A percentile compares a stretch with the other conserved stretches of the same genome.
phyloP scores from a whole-genome alignment of 2,113 vertebrate genomes.

The Tetrao urogallus region DNA sequence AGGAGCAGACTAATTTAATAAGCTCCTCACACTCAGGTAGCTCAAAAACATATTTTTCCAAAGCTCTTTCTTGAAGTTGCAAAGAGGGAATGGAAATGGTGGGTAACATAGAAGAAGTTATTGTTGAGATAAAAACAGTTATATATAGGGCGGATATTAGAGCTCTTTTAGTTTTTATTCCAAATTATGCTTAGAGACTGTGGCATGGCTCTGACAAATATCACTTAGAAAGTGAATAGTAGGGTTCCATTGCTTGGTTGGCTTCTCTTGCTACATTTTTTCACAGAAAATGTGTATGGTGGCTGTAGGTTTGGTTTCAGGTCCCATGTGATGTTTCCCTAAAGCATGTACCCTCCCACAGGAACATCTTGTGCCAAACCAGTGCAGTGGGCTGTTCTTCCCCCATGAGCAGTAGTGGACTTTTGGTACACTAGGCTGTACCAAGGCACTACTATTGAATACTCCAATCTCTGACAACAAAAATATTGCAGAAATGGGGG shows the following conservation, averaged over 20 bases:
- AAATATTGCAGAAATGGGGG: not conserved
- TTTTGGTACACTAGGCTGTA: rapidly evolving
- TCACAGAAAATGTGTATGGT: not conserved
- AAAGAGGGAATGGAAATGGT: not conserved
- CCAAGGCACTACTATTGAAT: not conserved
- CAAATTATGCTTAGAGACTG: not conserved
- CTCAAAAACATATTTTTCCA: slow-evolving; percentile 57
- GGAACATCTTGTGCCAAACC: rapidly evolving
- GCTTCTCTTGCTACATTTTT: not conserved
- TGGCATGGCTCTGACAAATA: not conserved
- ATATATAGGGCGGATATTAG: not conserved
- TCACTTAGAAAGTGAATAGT: rapidly evolving
- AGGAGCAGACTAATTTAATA: slow-evolving; percentile 65
- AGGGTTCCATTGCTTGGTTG: not conserved
- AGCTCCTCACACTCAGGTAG: slow-evolving; percentile 43
- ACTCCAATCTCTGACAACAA: not conserved
- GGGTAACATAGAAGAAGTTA: not conserved
- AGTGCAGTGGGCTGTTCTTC: rapidly evolving
- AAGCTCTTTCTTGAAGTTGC: slow-evolving; percentile 21
- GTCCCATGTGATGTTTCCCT: no score
- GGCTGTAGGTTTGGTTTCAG: not conserved
- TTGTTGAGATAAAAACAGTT: not conserved
- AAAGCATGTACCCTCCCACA: not conserved
- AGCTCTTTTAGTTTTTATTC: not conserved
- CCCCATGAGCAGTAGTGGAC: rapidly evolving